Percentiles rank a stretch among this genome's conserved stretches.
Evolutionary conservation across 2,888 invertebrate genomes (phyloP).

Genomic region (Acrocyrtus sp.): DNA sequence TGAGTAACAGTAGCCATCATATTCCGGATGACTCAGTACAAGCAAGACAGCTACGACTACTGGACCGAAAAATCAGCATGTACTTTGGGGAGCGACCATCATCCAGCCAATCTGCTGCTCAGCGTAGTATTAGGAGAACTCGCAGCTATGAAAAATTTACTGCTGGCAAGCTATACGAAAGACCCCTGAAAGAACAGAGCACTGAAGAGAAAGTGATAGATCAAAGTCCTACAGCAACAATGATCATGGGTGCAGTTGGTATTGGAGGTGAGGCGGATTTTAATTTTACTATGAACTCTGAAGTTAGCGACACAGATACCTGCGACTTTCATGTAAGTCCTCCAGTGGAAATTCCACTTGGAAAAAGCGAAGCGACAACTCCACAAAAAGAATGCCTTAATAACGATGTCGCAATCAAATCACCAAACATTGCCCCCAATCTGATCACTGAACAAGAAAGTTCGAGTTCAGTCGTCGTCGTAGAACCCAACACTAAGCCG

Average conservation of each 20-base stretch:
- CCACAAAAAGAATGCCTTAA: no score
- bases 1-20: background rate
- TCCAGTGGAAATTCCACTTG: conserved; percentile 38
- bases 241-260: conserved; percentile 1
- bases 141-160: conserved; percentile 28
- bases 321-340: conserved; percentile 43
- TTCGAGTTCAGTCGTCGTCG: no score
- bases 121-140: conserved; percentile 10
- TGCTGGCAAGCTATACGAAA: no score
- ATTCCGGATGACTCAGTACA: conserved; percentile 41
- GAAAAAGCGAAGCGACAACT: no score
- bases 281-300: conserved; percentile 8
- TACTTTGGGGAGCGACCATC: conserved; percentile 35
- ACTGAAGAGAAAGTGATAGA: background rate
- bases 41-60: conserved; percentile 30
- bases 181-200: background rate
- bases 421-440: no score
- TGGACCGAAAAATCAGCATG: conserved; percentile 44
- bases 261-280: conserved; percentile 30
- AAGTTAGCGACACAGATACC: conserved; percentile 36
- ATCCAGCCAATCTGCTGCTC: background rate
- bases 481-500: no score
- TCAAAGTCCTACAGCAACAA: background rate
- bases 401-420: no score
- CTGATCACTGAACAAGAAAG: no score